Percentiles rank a stretch among this genome's conserved stretches.
phyloP scores from a whole-genome alignment of 2,888 invertebrate genomes.

The Drosophila cracens region DNA sequence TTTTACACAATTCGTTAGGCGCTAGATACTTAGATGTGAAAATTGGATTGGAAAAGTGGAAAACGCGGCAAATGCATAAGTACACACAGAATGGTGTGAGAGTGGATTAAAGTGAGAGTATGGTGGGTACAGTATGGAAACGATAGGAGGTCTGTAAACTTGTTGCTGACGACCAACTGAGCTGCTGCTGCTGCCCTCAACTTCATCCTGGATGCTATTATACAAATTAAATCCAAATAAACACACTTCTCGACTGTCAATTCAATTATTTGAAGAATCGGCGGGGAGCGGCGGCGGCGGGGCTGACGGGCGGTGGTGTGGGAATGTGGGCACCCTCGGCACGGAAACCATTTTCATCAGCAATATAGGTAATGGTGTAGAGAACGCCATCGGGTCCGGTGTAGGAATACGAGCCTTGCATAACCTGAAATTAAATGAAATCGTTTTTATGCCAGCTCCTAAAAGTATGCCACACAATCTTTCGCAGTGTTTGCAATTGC shows the following conservation, averaged over 20 bases:
- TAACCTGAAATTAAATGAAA: slow-evolving; percentile 81
- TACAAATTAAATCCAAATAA: slow-evolving; percentile 44
- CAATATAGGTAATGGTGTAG: slow-evolving; percentile 86
- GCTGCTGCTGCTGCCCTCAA: slow-evolving; percentile 36
- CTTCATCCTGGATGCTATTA: slow-evolving; percentile 43
- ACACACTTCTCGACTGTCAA: slow-evolving; percentile 34
- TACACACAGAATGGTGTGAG: slow-evolving; percentile 36
- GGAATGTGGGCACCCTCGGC: slow-evolving; percentile 86
- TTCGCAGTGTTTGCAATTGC: not conserved
- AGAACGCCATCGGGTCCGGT: slow-evolving; percentile 87
- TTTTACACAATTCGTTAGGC: slow-evolving; percentile 64
- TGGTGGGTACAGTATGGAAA: slow-evolving; percentile 14
- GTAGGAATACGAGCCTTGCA: slow-evolving; percentile 87
- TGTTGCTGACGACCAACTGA: slow-evolving; percentile 25
- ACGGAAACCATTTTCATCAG: slow-evolving; percentile 86
- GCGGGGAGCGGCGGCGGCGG: slow-evolving; percentile 57
- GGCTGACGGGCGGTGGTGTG: slow-evolving; percentile 84
- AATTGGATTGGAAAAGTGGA: slow-evolving; percentile 11
- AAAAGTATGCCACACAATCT: slow-evolving; percentile 24
- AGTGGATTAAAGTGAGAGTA: slow-evolving; percentile 18
- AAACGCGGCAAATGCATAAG: slow-evolving; percentile 48
- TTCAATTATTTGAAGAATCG: slow-evolving; percentile 80
- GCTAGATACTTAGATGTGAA: slow-evolving; percentile 48
- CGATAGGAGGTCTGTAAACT: slow-evolving; percentile 29
- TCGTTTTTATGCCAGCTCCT: not conserved